Conservation (phyloP, 1,140 invertebrate genomes). For the Rhagoletis zephyria region DNA sequence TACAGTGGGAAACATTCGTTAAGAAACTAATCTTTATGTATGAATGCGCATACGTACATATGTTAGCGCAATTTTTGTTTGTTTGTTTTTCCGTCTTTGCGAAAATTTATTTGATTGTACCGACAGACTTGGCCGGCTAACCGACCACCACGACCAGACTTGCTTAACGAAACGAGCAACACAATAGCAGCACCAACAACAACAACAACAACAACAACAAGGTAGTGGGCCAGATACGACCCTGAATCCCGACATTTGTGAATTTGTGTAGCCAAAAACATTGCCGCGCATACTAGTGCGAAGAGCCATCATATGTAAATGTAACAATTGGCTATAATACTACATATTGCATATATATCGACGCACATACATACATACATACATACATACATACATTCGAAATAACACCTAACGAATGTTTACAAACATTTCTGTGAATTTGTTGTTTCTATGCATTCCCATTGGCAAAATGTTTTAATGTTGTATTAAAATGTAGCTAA, state of each 20-base stretch:
- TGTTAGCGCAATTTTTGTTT: background rate
- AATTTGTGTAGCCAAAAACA: background rate
- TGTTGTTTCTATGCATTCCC: slow-evolving; percentile 55
- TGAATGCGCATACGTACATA: background rate
- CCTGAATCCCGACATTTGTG: slow-evolving; percentile 18
- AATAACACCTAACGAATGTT: slow-evolving; percentile 18
- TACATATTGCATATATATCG: background rate
- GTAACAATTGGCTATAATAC: slow-evolving; percentile 37
- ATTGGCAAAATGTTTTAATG: slow-evolving; percentile 51
- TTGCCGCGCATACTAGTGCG: background rate
- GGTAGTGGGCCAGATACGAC: background rate
- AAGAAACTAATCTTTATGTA: background rate
- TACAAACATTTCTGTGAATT: slow-evolving; percentile 50
- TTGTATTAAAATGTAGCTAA: slow-evolving; percentile 51
- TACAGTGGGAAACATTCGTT: background rate
- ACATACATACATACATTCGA: too few relatives aligned
- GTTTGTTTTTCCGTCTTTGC: slow-evolving; percentile 21
- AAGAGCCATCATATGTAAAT: background rate
- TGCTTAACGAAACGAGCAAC: background rate
- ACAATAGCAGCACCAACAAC: background rate
- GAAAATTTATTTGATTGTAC: slow-evolving; percentile 14
- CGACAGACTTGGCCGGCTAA: slow-evolving; percentile 25
- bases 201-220: slow-evolving; percentile 7
- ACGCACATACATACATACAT: too few relatives aligned
- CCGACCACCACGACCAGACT: background rate